Percentiles rank a stretch among this genome's conserved stretches.
Evolutionary conservation across 2,888 invertebrate genomes (phyloP).

Genomic region (Euplagia quadripunctaria): DNA sequence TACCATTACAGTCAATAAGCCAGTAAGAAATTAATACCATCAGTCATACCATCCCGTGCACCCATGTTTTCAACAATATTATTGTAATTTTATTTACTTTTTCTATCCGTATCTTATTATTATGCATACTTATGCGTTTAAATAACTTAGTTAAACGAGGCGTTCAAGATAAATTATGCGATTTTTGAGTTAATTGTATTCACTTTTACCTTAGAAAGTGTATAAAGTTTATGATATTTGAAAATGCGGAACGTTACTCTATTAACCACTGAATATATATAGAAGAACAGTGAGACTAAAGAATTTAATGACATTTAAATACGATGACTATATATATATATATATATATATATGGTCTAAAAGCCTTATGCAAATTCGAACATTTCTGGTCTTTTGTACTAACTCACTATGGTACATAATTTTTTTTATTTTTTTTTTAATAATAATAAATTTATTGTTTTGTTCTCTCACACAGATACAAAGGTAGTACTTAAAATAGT

Average conservation of each 20-base stretch:
- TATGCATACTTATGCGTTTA: constrained; percentile 18
- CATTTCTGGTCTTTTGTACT: no score
- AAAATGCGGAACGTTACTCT: neutral
- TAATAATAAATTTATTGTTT: no score
- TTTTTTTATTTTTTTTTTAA: no score
- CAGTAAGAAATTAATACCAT: neutral
- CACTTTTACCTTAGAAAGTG: constrained; percentile 31
- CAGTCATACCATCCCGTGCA: neutral
- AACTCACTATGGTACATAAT: no score
- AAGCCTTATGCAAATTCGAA: no score
- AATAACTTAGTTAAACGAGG: constrained; percentile 26
- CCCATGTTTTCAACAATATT: neutral
- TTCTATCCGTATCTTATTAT: neutral
- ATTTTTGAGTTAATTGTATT: constrained; percentile 22
- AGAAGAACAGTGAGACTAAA: neutral
- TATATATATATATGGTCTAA: no score
- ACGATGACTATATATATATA: no score
- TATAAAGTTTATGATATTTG: constrained; percentile 8
- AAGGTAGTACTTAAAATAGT: no score
- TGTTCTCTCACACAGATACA: no score
- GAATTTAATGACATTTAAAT: neutral
- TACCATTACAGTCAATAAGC: neutral
- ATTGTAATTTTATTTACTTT: constrained; percentile 7
- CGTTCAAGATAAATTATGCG: constrained; percentile 21
- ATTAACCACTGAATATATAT: neutral